A percentile compares a stretch with the other conserved stretches of the same genome.
Conservation (phyloP, 2,888 invertebrate genomes). For the Pheosia tremula region DNA sequence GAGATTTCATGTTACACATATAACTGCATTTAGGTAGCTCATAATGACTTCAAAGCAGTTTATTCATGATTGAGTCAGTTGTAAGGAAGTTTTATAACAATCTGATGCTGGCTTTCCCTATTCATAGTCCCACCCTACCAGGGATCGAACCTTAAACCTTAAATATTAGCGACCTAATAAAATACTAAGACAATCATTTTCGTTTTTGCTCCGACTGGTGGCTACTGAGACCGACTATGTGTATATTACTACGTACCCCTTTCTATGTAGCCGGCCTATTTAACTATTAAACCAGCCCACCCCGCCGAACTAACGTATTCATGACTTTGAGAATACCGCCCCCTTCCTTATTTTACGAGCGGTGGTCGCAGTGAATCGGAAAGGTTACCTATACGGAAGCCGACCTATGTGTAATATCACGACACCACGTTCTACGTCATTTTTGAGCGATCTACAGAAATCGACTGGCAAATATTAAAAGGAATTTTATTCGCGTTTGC, state of each 20-base stretch:
- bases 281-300: conserved; percentile 77
- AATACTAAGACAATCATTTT: conserved; percentile 32
- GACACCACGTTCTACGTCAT: conserved; percentile 63
- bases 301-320: conserved; percentile 75
- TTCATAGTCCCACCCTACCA: background rate
- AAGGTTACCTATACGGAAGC: conserved; percentile 71
- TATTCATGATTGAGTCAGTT: background rate
- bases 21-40: background rate
- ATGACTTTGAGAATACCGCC: conserved; percentile 75
- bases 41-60: background rate
- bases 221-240: conserved; percentile 37
- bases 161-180: conserved; percentile 8
- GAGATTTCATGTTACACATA: background rate
- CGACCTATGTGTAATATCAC: conserved; percentile 66
- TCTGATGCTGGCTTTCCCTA: background rate
- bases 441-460: conserved; percentile 42
- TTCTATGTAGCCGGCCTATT: conserved; percentile 63
- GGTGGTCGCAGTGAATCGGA: conserved; percentile 72
- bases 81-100: background rate
- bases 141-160: background rate
- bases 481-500: too few species aligned
- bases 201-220: conserved; percentile 38
- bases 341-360: conserved; percentile 73
- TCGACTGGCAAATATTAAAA: too few species aligned
- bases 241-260: conserved; percentile 49